phyloP scores from a whole-genome alignment of 2,797 vertebrate genomes.

The Poeciliopsis gracilis region DNA sequence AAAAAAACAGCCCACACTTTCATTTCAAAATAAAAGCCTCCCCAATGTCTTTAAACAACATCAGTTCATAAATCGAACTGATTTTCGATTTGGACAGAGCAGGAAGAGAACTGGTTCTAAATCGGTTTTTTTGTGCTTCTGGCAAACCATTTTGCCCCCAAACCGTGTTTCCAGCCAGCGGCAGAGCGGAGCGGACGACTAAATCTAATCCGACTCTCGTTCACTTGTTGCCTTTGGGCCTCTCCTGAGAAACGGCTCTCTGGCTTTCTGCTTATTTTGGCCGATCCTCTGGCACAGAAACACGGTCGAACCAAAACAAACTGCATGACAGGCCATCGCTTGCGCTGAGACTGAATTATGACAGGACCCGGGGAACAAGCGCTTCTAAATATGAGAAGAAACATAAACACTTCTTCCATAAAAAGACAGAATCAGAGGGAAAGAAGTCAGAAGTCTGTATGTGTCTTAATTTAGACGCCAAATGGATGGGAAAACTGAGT shows the following conservation, averaged over 20 bases:
- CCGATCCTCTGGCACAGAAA: constrained; percentile 21
- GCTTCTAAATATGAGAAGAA: constrained; percentile 24
- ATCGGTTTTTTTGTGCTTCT: background rate
- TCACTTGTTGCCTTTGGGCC: constrained; percentile 2
- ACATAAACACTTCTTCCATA: constrained; percentile 24
- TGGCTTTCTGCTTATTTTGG: constrained; percentile 37
- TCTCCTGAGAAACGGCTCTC: constrained; percentile 36
- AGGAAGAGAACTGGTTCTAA: constrained; percentile 1
- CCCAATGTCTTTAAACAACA: background rate
- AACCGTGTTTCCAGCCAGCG: background rate
- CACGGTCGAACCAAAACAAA: constrained; percentile 53
- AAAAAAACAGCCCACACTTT: background rate
- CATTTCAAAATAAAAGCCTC: constrained; percentile 8
- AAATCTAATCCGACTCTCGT: constrained; percentile 11
- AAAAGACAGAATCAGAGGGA: constrained; percentile 30
- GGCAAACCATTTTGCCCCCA: constrained; percentile 1
- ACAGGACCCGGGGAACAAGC: constrained; percentile 3
- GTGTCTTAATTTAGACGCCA: constrained; percentile 6
- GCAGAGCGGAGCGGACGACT: constrained; percentile 5
- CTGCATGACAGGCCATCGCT: constrained; percentile 12
- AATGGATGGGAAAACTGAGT: constrained; percentile 42
- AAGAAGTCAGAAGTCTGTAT: constrained; percentile 36
- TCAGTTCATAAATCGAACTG: background rate
- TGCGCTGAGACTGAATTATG: constrained; percentile 34
- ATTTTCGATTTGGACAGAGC: constrained; percentile 13